These are phyloP conservation scores for Cricetomys ansorgei DNA, from an alignment of 2,113 vertebrate genomes.

Conservation along the genomic window DNA sequence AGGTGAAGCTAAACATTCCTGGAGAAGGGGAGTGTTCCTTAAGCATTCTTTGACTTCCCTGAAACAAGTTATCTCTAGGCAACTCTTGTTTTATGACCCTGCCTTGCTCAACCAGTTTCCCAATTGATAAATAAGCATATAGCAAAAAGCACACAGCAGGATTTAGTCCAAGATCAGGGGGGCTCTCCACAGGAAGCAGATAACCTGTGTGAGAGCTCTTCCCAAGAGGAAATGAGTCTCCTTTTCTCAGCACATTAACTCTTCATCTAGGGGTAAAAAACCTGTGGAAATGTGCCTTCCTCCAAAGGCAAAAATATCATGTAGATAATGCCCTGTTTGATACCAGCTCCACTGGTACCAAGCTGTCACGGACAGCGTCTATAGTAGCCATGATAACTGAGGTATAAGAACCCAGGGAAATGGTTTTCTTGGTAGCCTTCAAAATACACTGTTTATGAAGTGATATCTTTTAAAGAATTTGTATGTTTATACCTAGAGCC, in stretches of 20 bases:
- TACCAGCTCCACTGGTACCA: background rate
- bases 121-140: too few relatives aligned
- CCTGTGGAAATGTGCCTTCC: background rate
- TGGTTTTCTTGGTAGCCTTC: too few relatives aligned
- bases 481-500: background rate
- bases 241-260: background rate
- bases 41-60: too few relatives aligned
- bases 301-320: background rate
- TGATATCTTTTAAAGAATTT: background rate
- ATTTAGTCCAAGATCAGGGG: too few relatives aligned
- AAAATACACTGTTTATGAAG: background rate
- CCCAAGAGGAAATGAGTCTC: background rate
- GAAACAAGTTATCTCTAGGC: too few relatives aligned
- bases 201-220: background rate
- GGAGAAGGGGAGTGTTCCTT: too few relatives aligned
- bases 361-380: accelerated
- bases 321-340: background rate
- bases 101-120: too few relatives aligned
- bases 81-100: too few relatives aligned
- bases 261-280: background rate
- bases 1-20: too few relatives aligned
- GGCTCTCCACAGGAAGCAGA: too few relatives aligned
- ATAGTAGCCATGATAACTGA: background rate
- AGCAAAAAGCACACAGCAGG: too few relatives aligned
- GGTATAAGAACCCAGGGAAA: too few relatives aligned